These are phyloP conservation scores for Andinoacara biseriatus DNA, from an alignment of 2,113 vertebrate genomes.

Conservation along the genomic window DNA sequence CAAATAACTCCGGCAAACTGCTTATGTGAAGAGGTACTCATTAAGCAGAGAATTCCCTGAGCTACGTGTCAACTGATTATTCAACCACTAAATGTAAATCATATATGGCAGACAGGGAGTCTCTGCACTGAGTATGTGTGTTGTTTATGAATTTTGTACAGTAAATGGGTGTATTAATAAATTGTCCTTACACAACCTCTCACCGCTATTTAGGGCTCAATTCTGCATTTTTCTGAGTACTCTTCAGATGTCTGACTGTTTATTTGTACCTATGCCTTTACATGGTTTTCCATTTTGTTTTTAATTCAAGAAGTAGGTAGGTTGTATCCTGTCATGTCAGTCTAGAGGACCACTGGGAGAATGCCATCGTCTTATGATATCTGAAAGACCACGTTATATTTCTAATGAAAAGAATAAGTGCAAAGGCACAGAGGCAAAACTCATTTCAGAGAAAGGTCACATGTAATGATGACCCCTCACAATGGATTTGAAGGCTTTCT, in stretches of 20 bases:
- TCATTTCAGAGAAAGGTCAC: conserved; percentile 68
- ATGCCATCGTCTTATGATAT: conserved; percentile 33
- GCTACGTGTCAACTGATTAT: conserved; percentile 71
- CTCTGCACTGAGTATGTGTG: conserved; percentile 14
- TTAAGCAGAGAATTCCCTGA: conserved; percentile 69
- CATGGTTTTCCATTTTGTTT: conserved; percentile 25
- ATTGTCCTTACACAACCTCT: not conserved
- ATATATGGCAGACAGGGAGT: conserved; percentile 57
- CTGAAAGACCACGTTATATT: conserved; percentile 33
- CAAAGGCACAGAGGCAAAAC: conserved; percentile 49
- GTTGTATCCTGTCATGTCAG: conserved; percentile 43
- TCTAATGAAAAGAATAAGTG: conserved; percentile 65
- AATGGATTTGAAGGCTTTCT: conserved; percentile 64
- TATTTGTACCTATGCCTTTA: not conserved
- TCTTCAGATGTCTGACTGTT: not conserved
- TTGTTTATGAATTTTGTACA: conserved; percentile 21
- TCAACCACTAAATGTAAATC: conserved; percentile 68
- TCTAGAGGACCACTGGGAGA: conserved; percentile 11
- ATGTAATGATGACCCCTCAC: conserved; percentile 61
- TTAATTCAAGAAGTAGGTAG: conserved; percentile 13
- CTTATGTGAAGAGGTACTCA: conserved; percentile 70
- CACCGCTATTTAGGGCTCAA: not conserved
- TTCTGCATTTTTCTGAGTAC: not conserved
- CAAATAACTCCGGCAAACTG: conserved; percentile 65
- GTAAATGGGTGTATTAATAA: not conserved